Evolutionary conservation across 2,888 invertebrate species (phyloP).

Genomic region (Holacanthella duospinosa): DNA sequence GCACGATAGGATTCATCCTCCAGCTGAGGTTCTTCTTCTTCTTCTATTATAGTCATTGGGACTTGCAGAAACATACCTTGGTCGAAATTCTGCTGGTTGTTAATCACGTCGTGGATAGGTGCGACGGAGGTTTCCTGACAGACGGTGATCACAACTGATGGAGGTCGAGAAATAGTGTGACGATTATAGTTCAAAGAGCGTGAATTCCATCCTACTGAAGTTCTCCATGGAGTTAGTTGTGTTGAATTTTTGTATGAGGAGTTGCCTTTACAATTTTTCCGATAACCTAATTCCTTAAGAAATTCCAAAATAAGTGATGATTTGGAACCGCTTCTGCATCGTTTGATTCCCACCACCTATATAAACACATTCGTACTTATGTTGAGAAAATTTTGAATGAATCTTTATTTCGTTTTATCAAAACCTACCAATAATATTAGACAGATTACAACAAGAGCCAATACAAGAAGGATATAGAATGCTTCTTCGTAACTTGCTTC

Average conservation of each 20-base stretch:
- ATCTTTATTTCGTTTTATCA: neutral
- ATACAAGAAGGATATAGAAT: neutral
- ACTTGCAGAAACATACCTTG: neutral
- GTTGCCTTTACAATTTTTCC: neutral
- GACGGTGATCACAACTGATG: neutral
- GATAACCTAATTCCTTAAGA: neutral
- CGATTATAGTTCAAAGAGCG: neutral
- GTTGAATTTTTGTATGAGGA: neutral
- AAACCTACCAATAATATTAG: no score
- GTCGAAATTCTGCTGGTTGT: neutral
- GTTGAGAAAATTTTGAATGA: neutral
- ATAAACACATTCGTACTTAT: no score
- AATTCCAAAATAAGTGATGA: neutral
- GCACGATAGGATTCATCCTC: no score
- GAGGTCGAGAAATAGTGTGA: neutral
- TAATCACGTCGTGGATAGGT: neutral
- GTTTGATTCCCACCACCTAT: neutral
- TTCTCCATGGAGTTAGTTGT: neutral
- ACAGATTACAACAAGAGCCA: no score
- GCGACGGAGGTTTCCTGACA: no score
- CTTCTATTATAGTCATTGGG: neutral
- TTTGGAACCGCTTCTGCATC: neutral
- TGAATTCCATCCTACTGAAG: neutral
- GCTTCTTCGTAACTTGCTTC: neutral
- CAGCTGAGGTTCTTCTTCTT: neutral